phyloP scores from a whole-genome alignment of 2,888 invertebrate genomes.

The Cheiracanthium punctorium region DNA sequence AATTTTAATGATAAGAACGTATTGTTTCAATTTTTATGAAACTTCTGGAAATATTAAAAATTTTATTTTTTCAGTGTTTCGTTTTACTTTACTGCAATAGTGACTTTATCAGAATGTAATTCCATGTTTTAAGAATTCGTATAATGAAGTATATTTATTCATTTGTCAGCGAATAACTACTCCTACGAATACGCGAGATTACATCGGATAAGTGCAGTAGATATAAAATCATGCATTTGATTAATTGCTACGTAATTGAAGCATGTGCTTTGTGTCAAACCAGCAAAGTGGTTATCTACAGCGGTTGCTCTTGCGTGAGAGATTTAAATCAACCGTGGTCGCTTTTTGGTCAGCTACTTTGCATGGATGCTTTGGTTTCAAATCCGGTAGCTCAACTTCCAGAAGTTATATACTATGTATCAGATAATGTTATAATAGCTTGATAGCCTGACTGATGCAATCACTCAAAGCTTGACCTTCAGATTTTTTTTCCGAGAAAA shows the following conservation, averaged over 20 bases:
- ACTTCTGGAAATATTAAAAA: too few species aligned
- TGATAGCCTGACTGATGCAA: not conserved
- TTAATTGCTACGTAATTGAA: conserved; percentile 34
- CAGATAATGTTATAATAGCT: conserved; percentile 2
- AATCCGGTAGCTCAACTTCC: not conserved
- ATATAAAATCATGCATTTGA: not conserved
- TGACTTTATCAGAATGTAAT: too few species aligned
- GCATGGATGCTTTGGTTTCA: not conserved
- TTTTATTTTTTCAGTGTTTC: too few species aligned
- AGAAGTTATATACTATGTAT: not conserved
- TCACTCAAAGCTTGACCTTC: not conserved
- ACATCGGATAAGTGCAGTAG: not conserved
- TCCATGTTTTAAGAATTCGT: too few species aligned
- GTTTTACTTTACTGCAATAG: too few species aligned
- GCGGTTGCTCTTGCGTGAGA: not conserved
- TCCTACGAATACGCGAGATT: not conserved
- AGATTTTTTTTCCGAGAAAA: not conserved
- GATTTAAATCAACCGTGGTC: not conserved
- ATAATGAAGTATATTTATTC: not conserved
- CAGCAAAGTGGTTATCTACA: not conserved
- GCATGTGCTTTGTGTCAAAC: not conserved
- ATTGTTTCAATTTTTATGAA: too few species aligned
- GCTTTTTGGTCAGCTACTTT: not conserved
- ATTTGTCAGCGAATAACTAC: not conserved
- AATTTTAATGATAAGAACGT: too few species aligned